Percentiles rank a stretch among this genome's conserved stretches.
Evolutionary conservation across 23 tunicate species (phyloP).

Genomic region (Styela plicata): DNA sequence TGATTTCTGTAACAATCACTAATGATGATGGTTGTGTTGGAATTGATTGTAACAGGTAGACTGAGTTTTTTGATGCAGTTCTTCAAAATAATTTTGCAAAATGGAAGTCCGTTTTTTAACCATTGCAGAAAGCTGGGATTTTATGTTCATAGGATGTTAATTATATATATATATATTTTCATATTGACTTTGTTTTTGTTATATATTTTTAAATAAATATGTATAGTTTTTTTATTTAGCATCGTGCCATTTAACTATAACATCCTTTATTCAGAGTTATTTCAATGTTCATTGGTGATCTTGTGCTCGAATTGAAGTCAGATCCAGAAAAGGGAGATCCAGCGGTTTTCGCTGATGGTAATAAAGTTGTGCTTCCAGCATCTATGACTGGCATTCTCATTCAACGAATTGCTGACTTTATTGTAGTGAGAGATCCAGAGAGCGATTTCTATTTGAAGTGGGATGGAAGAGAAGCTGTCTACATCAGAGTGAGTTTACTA

Average conservation of each 20-base stretch:
- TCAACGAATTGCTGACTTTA: constrained; percentile 94
- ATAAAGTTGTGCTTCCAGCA: constrained; percentile 69
- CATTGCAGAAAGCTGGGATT: no score
- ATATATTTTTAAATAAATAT: neutral
- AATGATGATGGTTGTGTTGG: constrained; percentile 55
- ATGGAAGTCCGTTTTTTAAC: no score
- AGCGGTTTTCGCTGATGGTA: constrained; percentile 69
- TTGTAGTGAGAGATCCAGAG: constrained; percentile 93
- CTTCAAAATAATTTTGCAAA: no score
- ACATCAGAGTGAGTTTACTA: constrained; percentile 54
- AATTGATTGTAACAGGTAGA: constrained; percentile 56
- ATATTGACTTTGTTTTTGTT: neutral
- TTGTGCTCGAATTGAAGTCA: constrained; percentile 65
- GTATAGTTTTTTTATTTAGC: no score
- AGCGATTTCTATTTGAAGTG: constrained; percentile 91
- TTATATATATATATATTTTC: no score
- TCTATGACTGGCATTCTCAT: constrained; percentile 92
- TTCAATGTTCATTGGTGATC: constrained; percentile 73
- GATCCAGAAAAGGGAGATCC: constrained; percentile 68
- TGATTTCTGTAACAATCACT: constrained; percentile 68
- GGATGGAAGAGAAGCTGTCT: constrained; percentile 92
- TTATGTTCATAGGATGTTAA: no score
- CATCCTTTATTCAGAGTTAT: constrained; percentile 41
- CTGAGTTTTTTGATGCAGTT: no score
- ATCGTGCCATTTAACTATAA: no score